Conservation (phyloP, 2,113 vertebrate genomes). For the Gila orcuttii region DNA sequence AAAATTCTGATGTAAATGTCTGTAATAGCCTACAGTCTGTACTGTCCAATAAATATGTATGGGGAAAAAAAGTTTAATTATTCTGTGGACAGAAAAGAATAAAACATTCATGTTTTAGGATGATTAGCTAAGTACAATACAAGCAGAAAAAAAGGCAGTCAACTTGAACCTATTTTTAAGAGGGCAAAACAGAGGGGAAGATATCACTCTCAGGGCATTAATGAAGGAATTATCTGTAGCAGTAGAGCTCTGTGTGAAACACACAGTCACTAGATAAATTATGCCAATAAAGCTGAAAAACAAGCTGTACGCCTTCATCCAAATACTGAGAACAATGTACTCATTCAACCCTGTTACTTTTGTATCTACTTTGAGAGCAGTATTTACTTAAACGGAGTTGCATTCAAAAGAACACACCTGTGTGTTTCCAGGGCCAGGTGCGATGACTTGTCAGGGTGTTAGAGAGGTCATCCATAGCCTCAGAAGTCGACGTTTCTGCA, state of each 20-base stretch:
- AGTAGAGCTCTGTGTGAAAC: constrained; percentile 43
- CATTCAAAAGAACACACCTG: constrained; percentile 56
- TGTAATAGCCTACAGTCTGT: constrained; percentile 54
- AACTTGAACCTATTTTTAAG: constrained; percentile 53
- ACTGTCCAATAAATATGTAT: constrained; percentile 60
- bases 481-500: constrained; percentile 52
- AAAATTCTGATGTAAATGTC: constrained; percentile 58
- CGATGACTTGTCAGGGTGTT: constrained; percentile 55
- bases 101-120: constrained; percentile 56
- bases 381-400: constrained; percentile 1
- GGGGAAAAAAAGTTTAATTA: constrained; percentile 50
- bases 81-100: constrained; percentile 52
- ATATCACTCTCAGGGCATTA: constrained; percentile 47
- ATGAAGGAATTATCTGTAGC: constrained; percentile 38
- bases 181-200: constrained; percentile 36
- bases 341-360: constrained; percentile 23
- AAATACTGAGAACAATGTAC: not conserved
- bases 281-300: constrained; percentile 17
- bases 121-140: constrained; percentile 59
- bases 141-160: constrained; percentile 54
- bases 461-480: constrained; percentile 15
- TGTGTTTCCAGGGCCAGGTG: constrained; percentile 63
- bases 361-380: not conserved
- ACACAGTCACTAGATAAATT: constrained; percentile 37
- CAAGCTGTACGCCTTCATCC: constrained; percentile 5